Conservation (phyloP, 2,797 vertebrate genomes). For the Sebastes elongatus region DNA sequence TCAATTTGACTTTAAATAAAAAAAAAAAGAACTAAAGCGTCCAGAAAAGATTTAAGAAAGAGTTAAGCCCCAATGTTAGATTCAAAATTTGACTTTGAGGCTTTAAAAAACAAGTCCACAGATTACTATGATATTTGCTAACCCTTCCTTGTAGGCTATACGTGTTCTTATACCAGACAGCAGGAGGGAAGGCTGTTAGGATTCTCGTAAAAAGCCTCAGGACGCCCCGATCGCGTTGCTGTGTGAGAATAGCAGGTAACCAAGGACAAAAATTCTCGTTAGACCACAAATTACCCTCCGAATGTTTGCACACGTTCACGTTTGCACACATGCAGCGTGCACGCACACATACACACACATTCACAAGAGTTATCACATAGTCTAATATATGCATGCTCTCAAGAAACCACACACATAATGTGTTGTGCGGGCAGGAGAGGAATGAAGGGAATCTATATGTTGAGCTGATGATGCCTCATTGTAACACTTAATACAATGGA, state of each 20-base stretch:
- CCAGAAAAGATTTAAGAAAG: neutral
- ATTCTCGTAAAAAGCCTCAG: neutral
- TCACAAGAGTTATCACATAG: neutral
- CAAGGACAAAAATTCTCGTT: constrained; percentile 15
- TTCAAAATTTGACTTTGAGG: neutral
- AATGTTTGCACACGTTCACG: neutral
- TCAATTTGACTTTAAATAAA: neutral
- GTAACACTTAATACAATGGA: neutral
- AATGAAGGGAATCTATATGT: constrained; percentile 27
- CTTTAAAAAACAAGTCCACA: neutral
- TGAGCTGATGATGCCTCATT: constrained; percentile 1
- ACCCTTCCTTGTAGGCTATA: neutral
- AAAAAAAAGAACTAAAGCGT: neutral
- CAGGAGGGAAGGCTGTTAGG: neutral
- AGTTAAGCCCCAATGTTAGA: neutral
- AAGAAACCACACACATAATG: neutral
- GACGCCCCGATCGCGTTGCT: neutral
- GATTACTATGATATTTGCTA: neutral
- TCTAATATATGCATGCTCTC: neutral
- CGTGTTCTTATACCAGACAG: neutral
- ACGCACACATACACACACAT: neutral
- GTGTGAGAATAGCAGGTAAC: constrained; percentile 12
- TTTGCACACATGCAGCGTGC: neutral
- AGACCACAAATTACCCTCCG: neutral
- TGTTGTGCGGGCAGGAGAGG: neutral